These are phyloP conservation scores for Lasioglossum malachurum DNA, from an alignment of 2,888 invertebrate genomes.

Conservation along the genomic window DNA sequence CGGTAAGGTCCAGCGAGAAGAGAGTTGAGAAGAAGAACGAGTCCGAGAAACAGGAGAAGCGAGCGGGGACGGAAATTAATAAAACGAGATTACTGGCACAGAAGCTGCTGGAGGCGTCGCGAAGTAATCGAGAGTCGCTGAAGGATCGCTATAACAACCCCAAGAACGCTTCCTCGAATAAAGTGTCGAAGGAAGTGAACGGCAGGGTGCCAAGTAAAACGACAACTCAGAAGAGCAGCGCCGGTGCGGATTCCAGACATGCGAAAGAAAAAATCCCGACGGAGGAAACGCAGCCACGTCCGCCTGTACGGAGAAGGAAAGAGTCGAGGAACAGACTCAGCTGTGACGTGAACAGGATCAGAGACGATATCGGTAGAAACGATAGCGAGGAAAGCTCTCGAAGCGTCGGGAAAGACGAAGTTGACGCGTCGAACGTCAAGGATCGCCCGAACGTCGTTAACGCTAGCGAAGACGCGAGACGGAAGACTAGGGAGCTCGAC, in stretches of 20 bases:
- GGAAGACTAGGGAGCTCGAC: slow-evolving; percentile 61
- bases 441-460: slow-evolving; percentile 9
- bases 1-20: slow-evolving; percentile 48
- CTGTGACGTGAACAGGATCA: slow-evolving; percentile 24
- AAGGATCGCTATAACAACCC: slow-evolving; percentile 65
- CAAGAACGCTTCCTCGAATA: slow-evolving; percentile 48
- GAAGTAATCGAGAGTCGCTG: slow-evolving; percentile 66
- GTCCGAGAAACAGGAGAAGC: slow-evolving; percentile 66
- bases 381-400: background rate
- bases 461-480: slow-evolving; percentile 30
- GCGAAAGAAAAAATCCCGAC: slow-evolving; percentile 41
- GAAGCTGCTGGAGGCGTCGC: slow-evolving; percentile 75
- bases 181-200: slow-evolving; percentile 38
- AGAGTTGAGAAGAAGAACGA: slow-evolving; percentile 46
- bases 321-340: slow-evolving; percentile 51
- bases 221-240: slow-evolving; percentile 24
- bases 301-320: slow-evolving; percentile 67
- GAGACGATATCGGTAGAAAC: slow-evolving; percentile 1
- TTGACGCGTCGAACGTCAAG: background rate
- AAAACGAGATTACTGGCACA: slow-evolving; percentile 73
- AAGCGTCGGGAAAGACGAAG: background rate
- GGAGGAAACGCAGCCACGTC: slow-evolving; percentile 63
- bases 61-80: slow-evolving; percentile 64
- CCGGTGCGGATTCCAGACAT: slow-evolving; percentile 36
- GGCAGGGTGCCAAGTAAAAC: slow-evolving; percentile 49